phyloP scores from a whole-genome alignment of 1,140 invertebrate genomes.

The Nylanderia fulva region DNA sequence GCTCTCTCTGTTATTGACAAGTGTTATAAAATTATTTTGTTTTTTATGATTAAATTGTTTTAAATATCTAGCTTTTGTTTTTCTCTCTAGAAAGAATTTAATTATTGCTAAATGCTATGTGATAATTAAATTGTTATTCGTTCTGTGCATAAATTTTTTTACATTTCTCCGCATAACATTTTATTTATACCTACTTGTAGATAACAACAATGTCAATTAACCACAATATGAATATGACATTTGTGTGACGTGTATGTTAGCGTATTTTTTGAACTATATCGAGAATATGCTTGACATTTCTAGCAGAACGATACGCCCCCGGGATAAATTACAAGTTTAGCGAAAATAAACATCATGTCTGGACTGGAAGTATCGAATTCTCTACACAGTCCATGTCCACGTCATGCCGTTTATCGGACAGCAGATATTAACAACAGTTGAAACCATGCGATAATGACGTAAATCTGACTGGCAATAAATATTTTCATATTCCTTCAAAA shows the following conservation, averaged over 20 bases:
- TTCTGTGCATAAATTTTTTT: background rate
- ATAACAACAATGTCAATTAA: background rate
- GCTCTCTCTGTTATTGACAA: background rate
- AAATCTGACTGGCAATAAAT: background rate
- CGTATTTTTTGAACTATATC: background rate
- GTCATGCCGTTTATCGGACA: constrained; percentile 40
- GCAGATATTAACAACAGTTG: constrained; percentile 35
- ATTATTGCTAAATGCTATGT: background rate
- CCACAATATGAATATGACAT: background rate
- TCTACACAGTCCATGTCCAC: background rate
- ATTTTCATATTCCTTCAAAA: constrained; percentile 1
- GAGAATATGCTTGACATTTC: constrained; percentile 25
- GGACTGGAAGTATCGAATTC: constrained; percentile 39
- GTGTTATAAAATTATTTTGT: background rate
- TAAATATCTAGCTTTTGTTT: background rate
- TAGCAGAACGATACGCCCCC: constrained; percentile 40
- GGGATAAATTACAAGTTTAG: constrained; percentile 50
- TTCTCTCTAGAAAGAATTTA: background rate
- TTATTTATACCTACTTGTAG: constrained; percentile 13
- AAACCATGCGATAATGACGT: constrained; percentile 34
- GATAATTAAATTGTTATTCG: background rate
- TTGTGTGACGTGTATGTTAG: background rate
- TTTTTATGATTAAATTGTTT: background rate
- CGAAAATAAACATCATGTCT: constrained; percentile 38
- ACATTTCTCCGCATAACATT: background rate